Evolutionary conservation across 2,113 vertebrate species (phyloP).

Genomic region (Salvelinus sp.): DNA sequence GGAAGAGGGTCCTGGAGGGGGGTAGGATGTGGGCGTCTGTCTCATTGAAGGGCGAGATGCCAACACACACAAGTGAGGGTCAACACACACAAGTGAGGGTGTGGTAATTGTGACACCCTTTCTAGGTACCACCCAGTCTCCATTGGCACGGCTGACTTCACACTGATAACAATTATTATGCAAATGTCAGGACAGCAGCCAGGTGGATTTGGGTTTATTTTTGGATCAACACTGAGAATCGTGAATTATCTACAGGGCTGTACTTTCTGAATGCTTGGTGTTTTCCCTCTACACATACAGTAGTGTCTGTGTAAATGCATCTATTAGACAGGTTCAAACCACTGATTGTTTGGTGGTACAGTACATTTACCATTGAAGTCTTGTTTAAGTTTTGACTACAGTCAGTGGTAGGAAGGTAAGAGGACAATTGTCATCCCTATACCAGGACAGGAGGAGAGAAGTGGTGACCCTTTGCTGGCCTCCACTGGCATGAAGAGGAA

Average conservation of each 20-base stretch:
- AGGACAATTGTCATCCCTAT: no score
- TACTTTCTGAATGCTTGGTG: neutral
- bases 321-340: no score
- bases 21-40: neutral
- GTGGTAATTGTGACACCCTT: neutral
- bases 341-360: no score
- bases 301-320: no score
- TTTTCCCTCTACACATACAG: no score
- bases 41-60: neutral
- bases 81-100: neutral
- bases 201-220: neutral
- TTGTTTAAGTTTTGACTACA: neutral
- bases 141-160: neutral
- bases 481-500: constrained; percentile 27
- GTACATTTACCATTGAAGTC: no score
- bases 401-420: no score
- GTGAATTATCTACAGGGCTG: neutral
- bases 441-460: neutral
- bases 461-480: constrained; percentile 25
- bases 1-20: constrained; percentile 11
- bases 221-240: neutral
- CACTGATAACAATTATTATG: neutral
- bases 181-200: neutral
- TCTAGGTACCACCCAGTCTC: neutral
- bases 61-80: neutral